Conservation (phyloP, 2,888 invertebrate species). For the Lydus trimaculatus region DNA sequence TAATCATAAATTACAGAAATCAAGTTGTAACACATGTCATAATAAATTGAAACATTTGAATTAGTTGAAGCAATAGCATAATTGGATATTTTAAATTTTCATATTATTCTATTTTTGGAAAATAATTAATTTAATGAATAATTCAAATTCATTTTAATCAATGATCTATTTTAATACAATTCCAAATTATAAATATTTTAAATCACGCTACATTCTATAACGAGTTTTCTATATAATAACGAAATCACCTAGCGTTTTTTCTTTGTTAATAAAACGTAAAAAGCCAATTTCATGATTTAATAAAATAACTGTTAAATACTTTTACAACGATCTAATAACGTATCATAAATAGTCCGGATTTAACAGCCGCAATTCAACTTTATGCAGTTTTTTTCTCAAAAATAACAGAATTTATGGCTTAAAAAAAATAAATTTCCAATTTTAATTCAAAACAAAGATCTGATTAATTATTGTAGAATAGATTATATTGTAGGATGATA, state of each 20-base stretch:
- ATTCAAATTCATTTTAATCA: constrained; percentile 9
- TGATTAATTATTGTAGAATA: not conserved
- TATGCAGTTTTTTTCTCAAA: too few relatives aligned
- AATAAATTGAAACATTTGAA: not conserved
- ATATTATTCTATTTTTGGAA: not conserved
- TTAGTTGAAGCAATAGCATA: constrained; percentile 1
- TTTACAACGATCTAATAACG: too few relatives aligned
- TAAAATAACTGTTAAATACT: not conserved
- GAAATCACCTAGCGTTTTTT: not conserved
- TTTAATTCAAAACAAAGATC: too few relatives aligned
- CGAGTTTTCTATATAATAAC: not conserved
- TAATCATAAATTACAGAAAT: not conserved
- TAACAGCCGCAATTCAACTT: too few relatives aligned
- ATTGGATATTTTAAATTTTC: constrained; percentile 4
- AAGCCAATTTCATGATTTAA: not conserved
- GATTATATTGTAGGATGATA: not conserved
- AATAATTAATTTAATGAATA: constrained; percentile 10
- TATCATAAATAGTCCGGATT: too few relatives aligned
- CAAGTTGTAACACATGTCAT: not conserved
- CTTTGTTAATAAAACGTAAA: not conserved
- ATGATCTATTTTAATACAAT: constrained; percentile 5
- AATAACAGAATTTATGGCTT: too few relatives aligned
- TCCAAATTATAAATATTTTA: constrained; percentile 4
- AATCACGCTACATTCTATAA: not conserved
- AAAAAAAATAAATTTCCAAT: too few relatives aligned